Evolutionary conservation across 2,888 invertebrate species (phyloP).

Genomic region (Dendrolimus houi): DNA sequence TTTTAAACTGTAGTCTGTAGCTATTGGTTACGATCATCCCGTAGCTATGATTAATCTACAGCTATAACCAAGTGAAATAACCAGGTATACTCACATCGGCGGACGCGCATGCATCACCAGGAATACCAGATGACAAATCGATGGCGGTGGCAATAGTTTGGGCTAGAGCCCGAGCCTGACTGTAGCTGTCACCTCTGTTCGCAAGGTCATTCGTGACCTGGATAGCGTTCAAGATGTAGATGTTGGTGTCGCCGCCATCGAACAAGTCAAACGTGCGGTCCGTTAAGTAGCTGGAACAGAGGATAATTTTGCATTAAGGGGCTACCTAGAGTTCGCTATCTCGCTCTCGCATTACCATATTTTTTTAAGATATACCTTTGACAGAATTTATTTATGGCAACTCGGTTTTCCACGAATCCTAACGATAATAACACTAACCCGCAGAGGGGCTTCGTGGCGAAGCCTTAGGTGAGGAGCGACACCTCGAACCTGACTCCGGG

Average conservation of each 20-base stretch:
- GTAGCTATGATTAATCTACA: no score
- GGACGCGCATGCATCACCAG: conserved; percentile 46
- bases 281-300: conserved; percentile 10
- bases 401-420: no score
- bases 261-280: conserved; percentile 20
- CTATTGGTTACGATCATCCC: no score
- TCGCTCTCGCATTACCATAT: no score
- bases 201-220: conserved; percentile 29
- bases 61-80: neutral
- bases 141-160: conserved; percentile 30
- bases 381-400: no score
- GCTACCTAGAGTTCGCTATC: no score
- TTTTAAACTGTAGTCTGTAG: no score
- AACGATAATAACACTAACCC: no score
- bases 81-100: conserved; percentile 36
- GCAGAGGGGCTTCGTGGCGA: no score
- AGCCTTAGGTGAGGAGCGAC: no score
- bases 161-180: conserved; percentile 30
- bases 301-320: neutral
- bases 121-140: conserved; percentile 29
- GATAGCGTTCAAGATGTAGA: conserved; percentile 27
- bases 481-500: no score
- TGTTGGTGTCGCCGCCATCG: conserved; percentile 36
- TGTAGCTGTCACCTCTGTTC: conserved; percentile 14
- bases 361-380: no score